Percentiles rank a stretch among this genome's conserved stretches.
phyloP scores from a whole-genome alignment of 2,797 vertebrate genomes.

The Coccyzus lansbergi region DNA sequence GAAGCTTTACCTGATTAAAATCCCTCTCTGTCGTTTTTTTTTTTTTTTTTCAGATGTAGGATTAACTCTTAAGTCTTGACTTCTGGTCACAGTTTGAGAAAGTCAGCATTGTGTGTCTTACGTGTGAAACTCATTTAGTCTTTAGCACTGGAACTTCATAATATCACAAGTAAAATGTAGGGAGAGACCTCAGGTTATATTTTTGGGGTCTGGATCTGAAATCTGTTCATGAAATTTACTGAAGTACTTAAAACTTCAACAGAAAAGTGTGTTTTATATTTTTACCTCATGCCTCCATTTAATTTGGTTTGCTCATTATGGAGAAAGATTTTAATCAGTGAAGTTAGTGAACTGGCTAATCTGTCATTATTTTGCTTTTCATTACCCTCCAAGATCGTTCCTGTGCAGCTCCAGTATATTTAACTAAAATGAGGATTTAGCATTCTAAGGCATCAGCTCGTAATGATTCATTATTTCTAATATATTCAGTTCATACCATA shows the following conservation, averaged over 20 bases:
- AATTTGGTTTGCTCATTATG: conserved; percentile 67
- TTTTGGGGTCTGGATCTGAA: not conserved
- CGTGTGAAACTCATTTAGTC: not conserved
- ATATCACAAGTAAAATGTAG: not conserved
- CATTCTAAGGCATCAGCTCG: conserved; percentile 62
- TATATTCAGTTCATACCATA: conserved; percentile 66
- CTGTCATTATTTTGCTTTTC: conserved; percentile 75
- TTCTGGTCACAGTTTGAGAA: not conserved
- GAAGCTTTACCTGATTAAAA: not conserved
- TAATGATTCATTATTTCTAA: conserved; percentile 76
- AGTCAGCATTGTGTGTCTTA: not conserved
- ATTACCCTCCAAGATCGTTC: conserved; percentile 63
- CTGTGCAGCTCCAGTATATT: conserved; percentile 62
- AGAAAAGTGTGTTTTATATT: conserved; percentile 11
- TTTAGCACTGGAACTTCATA: not conserved
- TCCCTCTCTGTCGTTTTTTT: not conserved
- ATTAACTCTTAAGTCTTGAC: not conserved
- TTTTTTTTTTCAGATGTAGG: not conserved
- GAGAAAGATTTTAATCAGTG: conserved; percentile 73
- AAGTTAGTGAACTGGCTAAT: conserved; percentile 74
- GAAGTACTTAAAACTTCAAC: conserved; percentile 36
- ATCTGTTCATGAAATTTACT: not conserved
- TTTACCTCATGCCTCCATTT: conserved; percentile 43
- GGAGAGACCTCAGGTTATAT: not conserved
- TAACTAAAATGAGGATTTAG: conserved; percentile 73